Base-by-base conservation (phyloP, 2,888 invertebrate species). In the Tetragonula carbonaria region DNA sequence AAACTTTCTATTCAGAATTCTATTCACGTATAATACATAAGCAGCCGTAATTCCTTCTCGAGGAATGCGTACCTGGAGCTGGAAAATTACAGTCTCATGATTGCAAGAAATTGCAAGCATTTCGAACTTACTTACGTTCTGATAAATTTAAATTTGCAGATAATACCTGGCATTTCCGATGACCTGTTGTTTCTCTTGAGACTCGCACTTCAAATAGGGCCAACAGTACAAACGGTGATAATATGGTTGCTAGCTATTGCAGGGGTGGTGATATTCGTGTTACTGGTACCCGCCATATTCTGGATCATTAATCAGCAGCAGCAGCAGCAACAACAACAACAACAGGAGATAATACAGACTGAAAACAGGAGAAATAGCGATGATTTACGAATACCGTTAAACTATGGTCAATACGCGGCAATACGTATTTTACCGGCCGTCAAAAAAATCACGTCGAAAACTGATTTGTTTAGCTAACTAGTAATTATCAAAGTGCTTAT, bases 351-450 rank as follows among this genome's bases (percentile, higher is more conserved):
- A 45, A 45, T 45, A 11, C 45, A 45, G 11, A 45, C 88, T 4
- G 79, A 79, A 13, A 91, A 90, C 2, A 91, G 91, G 68, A 89
- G 92, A 14, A 93, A 94, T 33, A 93, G 92, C 73, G 82, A 89
- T 14, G 94, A 94, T 76, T 89, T 93, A 18, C 92, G 92, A 87
- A 93, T 94, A 91, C 93, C 94, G 0, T 87, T 94, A 33, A 93
- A 92, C 23, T 93, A 93, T 65, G 93, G 93, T 0, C 94, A 94
- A 68, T 94, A 94, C 78, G 92, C 93, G 33, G 91, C 94, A 2
- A 94, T 94, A 57, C 91, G 91, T 74, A 94, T 94, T 83, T 82
- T 94, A n/a, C 94, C 94, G 4, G 91, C 93, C 0, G 91, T 94
- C 6, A 94, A 93, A 83, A 94, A 94, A 74, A 94, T 94, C 18